Percentiles rank a stretch among this genome's conserved stretches.
These are phyloP conservation scores for Sebastes flavidus DNA, from an alignment of 2,797 vertebrate genomes.

Conservation along the genomic window DNA sequence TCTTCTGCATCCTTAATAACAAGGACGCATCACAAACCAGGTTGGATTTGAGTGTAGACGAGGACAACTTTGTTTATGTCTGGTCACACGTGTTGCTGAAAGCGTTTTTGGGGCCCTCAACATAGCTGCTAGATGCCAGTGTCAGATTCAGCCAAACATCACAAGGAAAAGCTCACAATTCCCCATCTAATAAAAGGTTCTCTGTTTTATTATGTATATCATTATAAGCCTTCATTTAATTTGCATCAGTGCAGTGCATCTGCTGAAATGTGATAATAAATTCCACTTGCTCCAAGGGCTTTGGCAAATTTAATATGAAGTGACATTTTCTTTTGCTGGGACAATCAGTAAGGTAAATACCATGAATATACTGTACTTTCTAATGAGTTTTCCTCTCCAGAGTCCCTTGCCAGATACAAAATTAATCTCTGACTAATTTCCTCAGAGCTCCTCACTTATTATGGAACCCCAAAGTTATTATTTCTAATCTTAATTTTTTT, in stretches of 20 bases:
- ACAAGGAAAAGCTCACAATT: neutral
- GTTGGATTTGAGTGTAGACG: neutral
- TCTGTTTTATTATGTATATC: conserved; percentile 35
- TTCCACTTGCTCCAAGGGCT: conserved; percentile 48
- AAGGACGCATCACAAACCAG: neutral
- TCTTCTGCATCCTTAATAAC: neutral
- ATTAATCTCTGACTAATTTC: conserved; percentile 50
- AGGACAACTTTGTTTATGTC: neutral
- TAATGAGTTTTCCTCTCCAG: conserved; percentile 33
- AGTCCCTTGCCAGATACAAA: conserved; percentile 12
- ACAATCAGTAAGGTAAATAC: conserved; percentile 56
- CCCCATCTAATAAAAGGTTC: conserved; percentile 9
- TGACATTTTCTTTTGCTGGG: conserved; percentile 46
- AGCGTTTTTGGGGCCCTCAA: neutral
- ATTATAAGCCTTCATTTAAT: conserved; percentile 34
- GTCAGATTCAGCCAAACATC: conserved; percentile 10
- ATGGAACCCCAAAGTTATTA: conserved; percentile 23
- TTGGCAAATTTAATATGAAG: conserved; percentile 51
- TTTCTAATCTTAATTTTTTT: neutral
- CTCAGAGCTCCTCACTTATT: conserved; percentile 26
- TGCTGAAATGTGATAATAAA: conserved; percentile 55
- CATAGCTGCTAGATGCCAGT: neutral
- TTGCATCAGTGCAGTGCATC: conserved; percentile 21
- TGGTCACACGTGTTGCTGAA: neutral
- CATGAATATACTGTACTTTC: conserved; percentile 30